Conservation (phyloP, 2,888 invertebrate species). For the Trilocha varians region DNA sequence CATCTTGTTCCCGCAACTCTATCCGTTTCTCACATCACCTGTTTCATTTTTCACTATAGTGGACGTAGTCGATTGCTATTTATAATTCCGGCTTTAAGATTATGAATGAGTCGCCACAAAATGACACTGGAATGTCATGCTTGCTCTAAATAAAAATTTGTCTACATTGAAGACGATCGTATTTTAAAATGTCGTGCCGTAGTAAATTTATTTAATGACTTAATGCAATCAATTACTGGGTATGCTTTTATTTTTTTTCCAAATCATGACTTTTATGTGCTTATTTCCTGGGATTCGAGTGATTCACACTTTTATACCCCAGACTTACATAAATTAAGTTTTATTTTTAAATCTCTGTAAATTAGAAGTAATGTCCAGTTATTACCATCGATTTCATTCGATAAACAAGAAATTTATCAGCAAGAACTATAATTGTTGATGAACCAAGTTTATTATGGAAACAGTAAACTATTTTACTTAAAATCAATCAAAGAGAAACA, state of each 20-base stretch:
- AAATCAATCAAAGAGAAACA: too few species aligned
- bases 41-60: constrained; percentile 58
- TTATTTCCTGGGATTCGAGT: neutral
- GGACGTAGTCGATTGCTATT: constrained; percentile 43
- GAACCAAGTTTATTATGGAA: too few species aligned
- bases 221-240: too few species aligned
- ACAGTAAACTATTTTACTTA: too few species aligned
- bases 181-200: constrained; percentile 13
- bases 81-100: constrained; percentile 40
- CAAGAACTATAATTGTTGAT: too few species aligned
- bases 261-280: neutral
- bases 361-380: too few species aligned
- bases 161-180: constrained; percentile 8
- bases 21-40: constrained; percentile 45
- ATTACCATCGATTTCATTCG: too few species aligned
- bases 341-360: too few species aligned
- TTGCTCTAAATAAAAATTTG: constrained; percentile 29
- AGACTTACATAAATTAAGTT: too few species aligned
- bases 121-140: constrained; percentile 26
- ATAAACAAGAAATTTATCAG: too few species aligned
- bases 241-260: neutral
- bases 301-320: too few species aligned
- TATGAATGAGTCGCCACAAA: constrained; percentile 50
- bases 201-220: too few species aligned
- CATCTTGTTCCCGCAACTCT: constrained; percentile 33